Base-by-base conservation (phyloP, 2,797 vertebrate genomes). In the Danionella dracula region DNA sequence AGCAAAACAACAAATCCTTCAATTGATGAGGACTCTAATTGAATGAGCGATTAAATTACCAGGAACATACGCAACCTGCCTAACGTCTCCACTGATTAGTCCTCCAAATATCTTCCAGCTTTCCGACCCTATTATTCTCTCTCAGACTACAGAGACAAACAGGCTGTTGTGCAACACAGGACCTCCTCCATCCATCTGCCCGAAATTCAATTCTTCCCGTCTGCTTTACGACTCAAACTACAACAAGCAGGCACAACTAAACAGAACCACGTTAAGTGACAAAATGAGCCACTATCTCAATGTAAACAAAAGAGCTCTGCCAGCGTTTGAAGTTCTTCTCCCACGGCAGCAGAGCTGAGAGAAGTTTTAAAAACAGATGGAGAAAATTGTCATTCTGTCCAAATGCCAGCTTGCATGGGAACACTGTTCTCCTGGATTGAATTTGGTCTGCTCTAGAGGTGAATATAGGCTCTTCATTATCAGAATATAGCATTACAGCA, bases 291-390 rank as follows among this genome's bases (percentile, higher is more conserved):
- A 48, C 55, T 68, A 63, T 58, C 51, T 72, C 66, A 49, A 17
- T 46, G 64, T 66, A 62, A 73, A 69, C 59, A 49, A 6, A 67
- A 53, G 69, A 12, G 32, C 62, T 62, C 34, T 58, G 66, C 69
- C 62, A 58, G 51, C 13, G 40, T 60, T 65, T 56, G 61, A 66
- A 54, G 56, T 38, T 37, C n/a, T 40, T 34, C 21, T 66, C 63
- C 63, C 53, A 66, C 32, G 53, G 63, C 42, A 66, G 42, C 15
- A 12, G 32, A 29, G 53, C 63, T 66, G 53, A 53, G 57, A 57
- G 34, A 38, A 34, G 19, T 64, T 57, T 51, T 17, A 8, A 31
- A 55, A 66, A 53, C 60, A 62, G 44, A 68, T 60, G 62, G 34
- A 55, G 41, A 62, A 12, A 51, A 56, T 37, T 63, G 65, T 19